Evolutionary conservation across 2,113 vertebrate genomes (phyloP), one percentile per base, ranked within the genome.

Genomic region (Dunckerocampus dactyliophorus): DNA sequence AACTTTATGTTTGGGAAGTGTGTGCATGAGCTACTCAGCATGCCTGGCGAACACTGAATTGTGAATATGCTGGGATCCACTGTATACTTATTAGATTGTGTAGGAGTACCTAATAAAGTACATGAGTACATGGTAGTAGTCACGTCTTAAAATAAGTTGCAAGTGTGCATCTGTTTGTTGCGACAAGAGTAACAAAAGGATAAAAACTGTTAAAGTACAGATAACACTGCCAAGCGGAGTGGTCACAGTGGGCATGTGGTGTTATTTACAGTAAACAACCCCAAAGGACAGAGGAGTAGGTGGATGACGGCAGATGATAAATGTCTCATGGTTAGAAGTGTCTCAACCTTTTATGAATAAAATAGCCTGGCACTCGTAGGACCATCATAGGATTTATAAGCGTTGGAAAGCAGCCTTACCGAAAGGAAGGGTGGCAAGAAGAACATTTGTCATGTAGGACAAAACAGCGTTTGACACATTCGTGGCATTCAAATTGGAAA

Each of bases 191-290:
- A 34, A 8, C 4, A 34, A 34, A 4, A 5, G 5, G 31, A 8
- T 1, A 34, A 34, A 43, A 43, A 43, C 12, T 5, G 39, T 4
- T 3, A 2, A n/a, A 49, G 47, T 49, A 49, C 47, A 49, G n/a
- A 49, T 43, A 43, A 43, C 13, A 5, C 39, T 43, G 39, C 11
- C 39, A 14, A 43, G 39, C 13, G 5, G 1, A 43, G 20, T 24
- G 3, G 13, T 51, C 20, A 49, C 21, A 49, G 19, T 22, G 22
- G 8, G 22, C 50, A 6, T 52, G 50, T 20, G 34, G 31, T 69
- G 76, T 56, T 86, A 82, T 87, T 85, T 83, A 82, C 74, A 77
- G 81, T 72, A 74, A 89, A 85, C 59, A 86, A 84, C 74, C 66
- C 67, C 65, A 6, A 2, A 59, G 24, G 67, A 81, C 77, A 78